These are phyloP conservation scores for Stenopsyche tienmushanensis DNA, from an alignment of 1,140 invertebrate species.

Conservation along the genomic window DNA sequence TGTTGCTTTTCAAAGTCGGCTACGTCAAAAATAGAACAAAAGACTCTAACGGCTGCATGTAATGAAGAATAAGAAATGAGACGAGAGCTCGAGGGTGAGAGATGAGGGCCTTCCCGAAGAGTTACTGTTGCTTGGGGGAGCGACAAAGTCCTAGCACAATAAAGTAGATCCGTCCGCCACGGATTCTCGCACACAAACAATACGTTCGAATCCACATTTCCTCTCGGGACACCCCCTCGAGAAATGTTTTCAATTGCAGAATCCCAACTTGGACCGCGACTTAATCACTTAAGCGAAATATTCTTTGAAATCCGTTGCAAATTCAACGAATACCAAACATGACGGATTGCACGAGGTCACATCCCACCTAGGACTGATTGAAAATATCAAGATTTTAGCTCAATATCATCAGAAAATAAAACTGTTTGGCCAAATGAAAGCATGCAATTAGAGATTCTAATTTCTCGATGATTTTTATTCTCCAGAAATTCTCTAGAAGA, in stretches of 20 bases:
- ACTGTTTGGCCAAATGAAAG: too few relatives aligned
- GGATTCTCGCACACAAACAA: conserved; percentile 35
- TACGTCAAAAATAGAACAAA: conserved; percentile 39
- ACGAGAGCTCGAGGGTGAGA: conserved; percentile 16
- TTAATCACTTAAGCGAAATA: conserved; percentile 29
- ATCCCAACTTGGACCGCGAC: neutral
- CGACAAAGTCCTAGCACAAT: conserved; percentile 28
- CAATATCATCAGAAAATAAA: too few relatives aligned
- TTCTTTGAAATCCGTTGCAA: too few relatives aligned
- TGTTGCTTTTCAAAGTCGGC: conserved; percentile 40
- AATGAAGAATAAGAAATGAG: conserved; percentile 38
- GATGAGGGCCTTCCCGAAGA: neutral
- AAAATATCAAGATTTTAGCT: too few relatives aligned
- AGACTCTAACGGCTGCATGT: conserved; percentile 34
- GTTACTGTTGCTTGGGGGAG: neutral
- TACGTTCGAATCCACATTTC: conserved; percentile 21
- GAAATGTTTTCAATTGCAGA: conserved; percentile 7
- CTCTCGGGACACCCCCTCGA: neutral
- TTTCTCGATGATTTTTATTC: too few relatives aligned
- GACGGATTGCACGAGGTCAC: too few relatives aligned
- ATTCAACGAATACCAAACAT: too few relatives aligned
- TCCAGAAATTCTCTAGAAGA: too few relatives aligned
- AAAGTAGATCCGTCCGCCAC: conserved; percentile 32
- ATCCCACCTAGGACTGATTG: too few relatives aligned
- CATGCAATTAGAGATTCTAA: too few relatives aligned